phyloP scores from a whole-genome alignment of 2,888 invertebrate genomes.

The Sphecodes monilicornis region DNA sequence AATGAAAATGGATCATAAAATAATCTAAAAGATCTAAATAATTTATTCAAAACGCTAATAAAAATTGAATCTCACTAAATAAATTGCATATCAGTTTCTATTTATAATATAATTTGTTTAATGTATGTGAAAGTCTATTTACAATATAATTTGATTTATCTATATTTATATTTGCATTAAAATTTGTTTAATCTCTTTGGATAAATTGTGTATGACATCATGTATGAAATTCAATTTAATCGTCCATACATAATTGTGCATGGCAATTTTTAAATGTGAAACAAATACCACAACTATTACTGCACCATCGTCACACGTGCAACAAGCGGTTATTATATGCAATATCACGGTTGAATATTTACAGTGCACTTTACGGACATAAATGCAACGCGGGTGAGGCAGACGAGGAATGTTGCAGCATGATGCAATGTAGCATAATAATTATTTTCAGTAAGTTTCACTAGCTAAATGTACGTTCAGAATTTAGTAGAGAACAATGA shows the following conservation, averaged over 20 bases:
- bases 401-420: background rate
- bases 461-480: background rate
- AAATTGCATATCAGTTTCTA: too few species aligned
- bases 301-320: background rate
- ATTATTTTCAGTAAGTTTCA: background rate
- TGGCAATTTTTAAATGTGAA: background rate
- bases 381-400: background rate
- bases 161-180: too few species aligned
- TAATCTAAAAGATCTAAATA: too few species aligned
- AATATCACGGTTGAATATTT: background rate
- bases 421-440: background rate
- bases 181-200: background rate
- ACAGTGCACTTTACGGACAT: slow-evolving; percentile 1
- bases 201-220: background rate
- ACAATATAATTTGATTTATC: too few species aligned
- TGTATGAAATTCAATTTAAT: background rate
- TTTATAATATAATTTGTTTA: too few species aligned
- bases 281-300: background rate
- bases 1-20: background rate
- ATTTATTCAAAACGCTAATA: too few species aligned
- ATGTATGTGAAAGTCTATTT: too few species aligned
- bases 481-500: background rate
- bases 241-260: background rate
- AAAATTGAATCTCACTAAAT: too few species aligned
- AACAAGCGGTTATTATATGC: background rate